These are phyloP conservation scores for Paracentrotus lividus DNA, from an alignment of 53 echinoderm and acorn worm species.

Conservation along the genomic window DNA sequence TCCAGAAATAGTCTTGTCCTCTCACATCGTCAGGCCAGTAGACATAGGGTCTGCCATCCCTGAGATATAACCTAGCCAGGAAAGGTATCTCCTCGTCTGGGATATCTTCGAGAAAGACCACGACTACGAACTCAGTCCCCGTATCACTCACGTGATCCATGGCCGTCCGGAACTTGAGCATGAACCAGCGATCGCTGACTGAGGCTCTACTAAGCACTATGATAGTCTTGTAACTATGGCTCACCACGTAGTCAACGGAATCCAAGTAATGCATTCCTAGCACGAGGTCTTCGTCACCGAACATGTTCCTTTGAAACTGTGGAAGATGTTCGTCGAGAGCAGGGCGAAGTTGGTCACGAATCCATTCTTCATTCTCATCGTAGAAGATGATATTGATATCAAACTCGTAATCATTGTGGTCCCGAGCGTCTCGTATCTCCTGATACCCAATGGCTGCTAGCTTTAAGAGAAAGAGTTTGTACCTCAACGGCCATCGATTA, in stretches of 20 bases:
- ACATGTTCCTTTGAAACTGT: background rate
- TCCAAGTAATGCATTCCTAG: background rate
- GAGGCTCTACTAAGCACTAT: background rate
- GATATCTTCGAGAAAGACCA: background rate
- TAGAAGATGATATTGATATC: background rate
- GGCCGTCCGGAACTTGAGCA: background rate
- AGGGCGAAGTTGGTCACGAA: background rate
- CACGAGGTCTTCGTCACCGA: background rate
- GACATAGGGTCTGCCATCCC: background rate
- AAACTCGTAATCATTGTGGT: background rate
- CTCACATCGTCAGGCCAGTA: background rate
- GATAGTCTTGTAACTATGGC: background rate
- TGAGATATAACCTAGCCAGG: background rate
- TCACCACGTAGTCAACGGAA: background rate
- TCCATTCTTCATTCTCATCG: background rate
- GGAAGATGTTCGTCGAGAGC: background rate
- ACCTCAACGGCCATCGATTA: background rate
- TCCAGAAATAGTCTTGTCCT: background rate
- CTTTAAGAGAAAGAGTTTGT: constrained; percentile 12
- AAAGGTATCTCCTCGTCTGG: background rate
- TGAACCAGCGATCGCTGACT: background rate
- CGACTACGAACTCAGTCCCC: background rate
- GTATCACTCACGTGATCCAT: background rate
- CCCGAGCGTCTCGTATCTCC: background rate
- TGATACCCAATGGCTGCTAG: background rate